Evolutionary conservation across 2,888 invertebrate species (phyloP).

Genomic region (Ochropacha duplaris): DNA sequence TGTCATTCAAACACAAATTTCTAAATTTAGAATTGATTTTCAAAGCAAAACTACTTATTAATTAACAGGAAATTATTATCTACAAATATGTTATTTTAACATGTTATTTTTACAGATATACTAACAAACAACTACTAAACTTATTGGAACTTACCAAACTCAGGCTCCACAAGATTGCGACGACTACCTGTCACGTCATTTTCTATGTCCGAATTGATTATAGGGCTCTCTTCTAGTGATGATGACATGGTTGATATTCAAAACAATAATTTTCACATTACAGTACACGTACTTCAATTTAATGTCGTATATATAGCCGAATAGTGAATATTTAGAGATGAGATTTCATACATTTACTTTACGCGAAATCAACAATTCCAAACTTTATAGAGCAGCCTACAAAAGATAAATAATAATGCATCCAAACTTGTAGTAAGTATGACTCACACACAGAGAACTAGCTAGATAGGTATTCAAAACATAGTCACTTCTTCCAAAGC

Average conservation of each 20-base stretch:
- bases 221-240: slow-evolving; percentile 69
- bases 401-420: neutral
- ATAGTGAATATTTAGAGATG: no score
- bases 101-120: neutral
- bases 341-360: neutral
- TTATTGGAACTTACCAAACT: slow-evolving; percentile 46
- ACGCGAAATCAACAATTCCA: slow-evolving; percentile 12
- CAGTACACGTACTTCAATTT: slow-evolving; percentile 12
- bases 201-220: slow-evolving; percentile 72
- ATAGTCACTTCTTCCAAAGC: no score
- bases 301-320: no score
- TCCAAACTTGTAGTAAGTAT: no score
- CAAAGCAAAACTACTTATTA: neutral
- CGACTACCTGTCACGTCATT: slow-evolving; percentile 67
- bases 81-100: no score
- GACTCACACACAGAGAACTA: no score
- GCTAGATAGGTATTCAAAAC: no score
- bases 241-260: slow-evolving; percentile 57
- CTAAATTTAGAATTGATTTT: no score
- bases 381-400: slow-evolving; percentile 23
- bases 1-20: slow-evolving; percentile 30
- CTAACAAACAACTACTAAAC: neutral
- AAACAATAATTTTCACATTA: slow-evolving; percentile 42
- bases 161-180: slow-evolving; percentile 62
- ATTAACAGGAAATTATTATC: no score